Conservation (phyloP, 2,888 invertebrate genomes). For the Urechis unicinctus region DNA sequence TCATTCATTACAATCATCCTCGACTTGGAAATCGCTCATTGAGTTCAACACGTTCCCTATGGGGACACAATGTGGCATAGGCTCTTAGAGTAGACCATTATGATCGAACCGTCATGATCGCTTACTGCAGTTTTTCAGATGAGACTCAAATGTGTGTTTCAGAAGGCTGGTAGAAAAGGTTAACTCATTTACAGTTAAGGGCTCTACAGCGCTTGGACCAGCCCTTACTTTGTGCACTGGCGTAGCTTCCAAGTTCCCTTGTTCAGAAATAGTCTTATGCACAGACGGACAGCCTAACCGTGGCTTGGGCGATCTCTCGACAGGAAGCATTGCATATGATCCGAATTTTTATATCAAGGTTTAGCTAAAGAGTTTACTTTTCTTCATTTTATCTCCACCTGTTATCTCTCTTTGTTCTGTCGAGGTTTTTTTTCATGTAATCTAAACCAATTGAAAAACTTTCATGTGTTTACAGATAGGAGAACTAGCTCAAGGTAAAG, state of each 20-base stretch:
- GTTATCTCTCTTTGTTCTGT: background rate
- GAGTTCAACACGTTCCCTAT: no score
- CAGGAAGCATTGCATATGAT: background rate
- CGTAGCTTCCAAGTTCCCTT: conserved; percentile 25
- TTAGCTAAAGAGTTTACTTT: background rate
- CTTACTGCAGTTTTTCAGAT: no score
- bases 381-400: background rate
- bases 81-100: no score
- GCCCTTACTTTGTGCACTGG: conserved; percentile 34
- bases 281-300: conserved; percentile 41
- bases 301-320: conserved; percentile 25
- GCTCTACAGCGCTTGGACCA: conserved; percentile 38
- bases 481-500: conserved; percentile 30
- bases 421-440: no score
- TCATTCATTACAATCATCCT: no score
- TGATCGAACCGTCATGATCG: no score
- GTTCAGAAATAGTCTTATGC: conserved; percentile 39
- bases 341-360: conserved; percentile 13
- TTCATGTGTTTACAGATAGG: conserved; percentile 32
- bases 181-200: conserved; percentile 18
- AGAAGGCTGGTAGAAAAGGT: conserved; percentile 17
- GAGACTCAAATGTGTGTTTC: no score
- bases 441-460: no score
- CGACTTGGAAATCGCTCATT: no score
- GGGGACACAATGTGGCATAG: no score